Base-by-base conservation (phyloP, 2,888 invertebrate species). In the Caenorhabditis sp. region DNA sequence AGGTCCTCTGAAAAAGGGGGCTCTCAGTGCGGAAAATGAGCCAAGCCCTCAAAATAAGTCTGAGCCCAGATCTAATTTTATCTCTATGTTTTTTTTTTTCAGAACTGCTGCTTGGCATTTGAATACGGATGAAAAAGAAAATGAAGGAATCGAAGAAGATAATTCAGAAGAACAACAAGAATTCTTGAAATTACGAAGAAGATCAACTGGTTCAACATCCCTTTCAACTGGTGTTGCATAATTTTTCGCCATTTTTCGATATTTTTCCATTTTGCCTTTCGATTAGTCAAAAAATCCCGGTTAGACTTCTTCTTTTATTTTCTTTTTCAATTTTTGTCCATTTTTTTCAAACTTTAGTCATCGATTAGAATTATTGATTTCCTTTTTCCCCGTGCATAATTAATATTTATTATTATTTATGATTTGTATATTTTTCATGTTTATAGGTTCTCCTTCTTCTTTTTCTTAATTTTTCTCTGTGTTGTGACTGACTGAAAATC, bases 101-200 rank as follows among this genome's bases (percentile, higher is more conserved):
- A 85, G 85, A 66, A 85, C 83, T 12, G 85, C 85, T 23, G 83
- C 85, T 8, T 85, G 85, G 85, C 86, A 87, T 59, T 14, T 12
- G 17, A 10, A 10, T 10, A 63, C 80, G 52, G 85, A 85, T 21
- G 86, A 87, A 66, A 85, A 86, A 66, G 84, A 85, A 70, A 84
- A 83, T 66, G 68, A 74, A 59, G 60, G 63, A 49, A 59, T 50
- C 20, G 49, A 53, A 36, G 58, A 52, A 0, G 60, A 63, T 10
- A 31, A 54, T 23, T 57, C 64, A 5, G 50, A 20, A 1, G 38
- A 78, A 59, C 49, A 21, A 20, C 72, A 78, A 26, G 82, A 81
- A 31, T 67, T 78, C 31, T 68, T 80, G 21, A 75, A 83, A 57
- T 72, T 84, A 56, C 79, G 86, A 25, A 76, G 86, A 23, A 75